A percentile compares a stretch with the other conserved stretches of the same genome.
Conservation (phyloP, 2,113 vertebrate genomes). For the Semnornis frantzii region DNA sequence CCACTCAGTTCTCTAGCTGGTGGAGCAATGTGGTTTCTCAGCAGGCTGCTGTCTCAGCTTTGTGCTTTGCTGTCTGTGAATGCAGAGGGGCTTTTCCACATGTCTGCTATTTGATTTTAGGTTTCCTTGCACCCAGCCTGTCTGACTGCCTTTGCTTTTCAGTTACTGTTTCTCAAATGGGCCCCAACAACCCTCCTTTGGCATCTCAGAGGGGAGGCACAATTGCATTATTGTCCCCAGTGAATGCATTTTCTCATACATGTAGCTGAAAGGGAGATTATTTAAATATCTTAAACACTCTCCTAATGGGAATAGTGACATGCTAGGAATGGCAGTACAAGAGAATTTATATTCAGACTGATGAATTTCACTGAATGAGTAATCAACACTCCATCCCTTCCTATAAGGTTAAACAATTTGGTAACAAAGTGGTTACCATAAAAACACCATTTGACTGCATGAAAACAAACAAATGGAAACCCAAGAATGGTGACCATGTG, state of each 20-base stretch:
- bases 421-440: not conserved
- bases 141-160: not conserved
- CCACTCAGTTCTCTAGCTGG: not conserved
- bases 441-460: not conserved
- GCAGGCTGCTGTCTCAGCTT: not conserved
- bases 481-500: not conserved
- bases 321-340: not conserved
- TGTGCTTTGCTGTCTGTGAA: not conserved
- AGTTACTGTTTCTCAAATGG: not conserved
- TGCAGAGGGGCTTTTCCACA: not conserved
- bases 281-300: constrained; percentile 21
- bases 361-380: constrained; percentile 24
- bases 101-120: not conserved
- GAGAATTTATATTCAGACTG: not conserved
- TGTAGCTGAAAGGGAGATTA: constrained; percentile 38
- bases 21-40: not conserved
- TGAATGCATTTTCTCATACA: constrained; percentile 44
- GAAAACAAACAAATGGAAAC: not conserved
- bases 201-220: constrained; percentile 36
- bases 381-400: constrained; percentile 1
- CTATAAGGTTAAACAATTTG: constrained; percentile 15
- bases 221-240: constrained; percentile 42
- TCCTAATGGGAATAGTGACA: constrained; percentile 7
- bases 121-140: not conserved
- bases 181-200: not conserved